phyloP scores from a whole-genome alignment of 2,113 vertebrate genomes.

The Nycticryphes semicollaris region DNA sequence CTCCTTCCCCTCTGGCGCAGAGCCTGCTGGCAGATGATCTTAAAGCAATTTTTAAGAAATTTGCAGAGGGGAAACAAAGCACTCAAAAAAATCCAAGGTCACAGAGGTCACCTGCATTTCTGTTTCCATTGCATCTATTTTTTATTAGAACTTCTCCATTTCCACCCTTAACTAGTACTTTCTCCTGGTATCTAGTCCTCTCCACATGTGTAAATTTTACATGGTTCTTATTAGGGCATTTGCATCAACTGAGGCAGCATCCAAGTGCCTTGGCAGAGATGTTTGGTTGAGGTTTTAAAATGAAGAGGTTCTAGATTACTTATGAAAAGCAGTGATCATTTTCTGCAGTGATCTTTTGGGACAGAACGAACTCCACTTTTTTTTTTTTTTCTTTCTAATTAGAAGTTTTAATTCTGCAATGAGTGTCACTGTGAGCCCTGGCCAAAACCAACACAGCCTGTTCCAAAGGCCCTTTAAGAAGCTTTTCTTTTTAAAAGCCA shows the following conservation, averaged over 20 bases:
- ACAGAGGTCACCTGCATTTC: background rate
- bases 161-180: background rate
- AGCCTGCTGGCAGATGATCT: background rate
- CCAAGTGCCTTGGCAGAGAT: background rate
- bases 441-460: conserved; percentile 63
- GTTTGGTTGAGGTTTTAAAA: background rate
- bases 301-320: background rate
- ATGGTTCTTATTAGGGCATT: background rate
- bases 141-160: background rate
- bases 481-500: conserved; percentile 64
- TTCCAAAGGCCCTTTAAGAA: conserved; percentile 57
- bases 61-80: background rate
- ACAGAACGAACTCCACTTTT: background rate
- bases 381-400: conserved; percentile 41
- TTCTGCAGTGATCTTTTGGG: background rate
- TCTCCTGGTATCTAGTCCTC: background rate
- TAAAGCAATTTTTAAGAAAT: background rate
- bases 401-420: conserved; percentile 54
- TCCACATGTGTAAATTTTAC: background rate
- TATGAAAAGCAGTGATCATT: background rate
- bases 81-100: background rate
- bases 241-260: background rate
- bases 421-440: conserved; percentile 9
- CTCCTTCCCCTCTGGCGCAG: background rate
- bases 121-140: background rate